Evolutionary conservation across 2,113 vertebrate genomes (phyloP), one percentile per base, ranked within the genome.

Genomic region (Xyrauchen texanus): DNA sequence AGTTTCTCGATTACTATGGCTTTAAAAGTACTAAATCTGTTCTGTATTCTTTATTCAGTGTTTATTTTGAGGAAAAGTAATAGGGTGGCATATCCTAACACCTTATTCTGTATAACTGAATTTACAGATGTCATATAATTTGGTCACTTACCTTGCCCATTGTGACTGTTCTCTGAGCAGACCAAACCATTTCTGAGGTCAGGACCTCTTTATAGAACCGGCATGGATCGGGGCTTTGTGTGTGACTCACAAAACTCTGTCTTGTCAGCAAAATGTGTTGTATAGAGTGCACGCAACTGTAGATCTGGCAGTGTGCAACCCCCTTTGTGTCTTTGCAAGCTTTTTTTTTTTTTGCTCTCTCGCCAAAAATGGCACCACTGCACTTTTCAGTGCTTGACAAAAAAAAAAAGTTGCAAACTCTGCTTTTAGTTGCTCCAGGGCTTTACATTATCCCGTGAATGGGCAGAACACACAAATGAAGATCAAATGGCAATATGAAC

Each of bases 81-180:
- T 34, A 64, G n/a, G 5, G 55, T n/a, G 13, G 7, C 13, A 6
- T 7, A 57, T 57, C 55, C 55, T 8, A 15, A 12, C 7, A 2
- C 11, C 3, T 57, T 10, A 10, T 53, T 34, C 21, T 34, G 21
- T 34, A 34, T 34, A 34, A 10, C 21, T 34, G 21, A 34, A 34
- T 34, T 34, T n/a, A 66, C n/a, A 15, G 9, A 58, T 53, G 21
- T 13, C 21, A 4, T 51, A 49, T 53, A 75, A 52, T 79, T 68
- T 76, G 51, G 44, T 42, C 52, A 21, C 91, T 91, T 91, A 92
- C 91, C 92, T 93, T 93, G 85, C 81, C 85, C 91, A 93, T 92
- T 82, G 88, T 91, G 78, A 86, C 80, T 87, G 85, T 83, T 85
- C 80, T 83, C 71, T 58, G 86, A 81, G 61, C 79, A 78, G 85